phyloP scores from a whole-genome alignment of 2,113 vertebrate species.

The Paedocypris sp. region DNA sequence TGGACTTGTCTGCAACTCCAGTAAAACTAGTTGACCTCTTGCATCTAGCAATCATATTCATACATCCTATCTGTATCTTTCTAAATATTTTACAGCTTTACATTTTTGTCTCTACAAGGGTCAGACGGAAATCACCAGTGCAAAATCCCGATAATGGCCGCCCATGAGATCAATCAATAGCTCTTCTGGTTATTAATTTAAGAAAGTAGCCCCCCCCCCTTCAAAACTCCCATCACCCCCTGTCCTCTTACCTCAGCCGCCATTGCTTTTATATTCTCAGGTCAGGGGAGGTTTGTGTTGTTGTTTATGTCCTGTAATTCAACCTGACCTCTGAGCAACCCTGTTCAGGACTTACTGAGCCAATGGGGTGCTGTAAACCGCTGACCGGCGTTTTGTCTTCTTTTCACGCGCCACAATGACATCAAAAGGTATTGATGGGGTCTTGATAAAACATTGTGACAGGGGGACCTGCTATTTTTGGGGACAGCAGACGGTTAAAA shows the following conservation, averaged over 20 bases:
- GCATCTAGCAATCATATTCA: slow-evolving; percentile 20
- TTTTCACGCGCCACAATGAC: slow-evolving; percentile 4
- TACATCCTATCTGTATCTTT: neutral
- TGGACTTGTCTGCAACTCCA: slow-evolving; percentile 62
- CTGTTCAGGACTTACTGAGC: slow-evolving; percentile 48
- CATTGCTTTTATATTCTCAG: slow-evolving; percentile 50
- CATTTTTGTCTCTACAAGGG: neutral
- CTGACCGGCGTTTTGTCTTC: slow-evolving; percentile 34
- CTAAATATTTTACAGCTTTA: neutral
- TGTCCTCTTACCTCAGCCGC: slow-evolving; percentile 41
- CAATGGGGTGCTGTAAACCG: slow-evolving; percentile 56
- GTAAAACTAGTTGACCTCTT: slow-evolving; percentile 63
- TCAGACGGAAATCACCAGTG: slow-evolving; percentile 44
- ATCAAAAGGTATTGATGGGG: neutral
- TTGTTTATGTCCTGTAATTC: slow-evolving; percentile 60
- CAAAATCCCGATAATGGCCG: slow-evolving; percentile 36
- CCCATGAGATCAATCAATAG: slow-evolving; percentile 42
- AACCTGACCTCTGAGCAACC: slow-evolving; percentile 61
- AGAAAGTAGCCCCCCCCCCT: slow-evolving; percentile 44
- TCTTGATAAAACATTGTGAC: neutral
- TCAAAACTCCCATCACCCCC: slow-evolving; percentile 23
- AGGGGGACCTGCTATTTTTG: neutral
- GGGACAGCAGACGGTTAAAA: neutral
- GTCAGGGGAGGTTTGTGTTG: slow-evolving; percentile 41
- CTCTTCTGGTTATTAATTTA: slow-evolving; percentile 53